These are phyloP conservation scores for Drosophila kuntzei DNA, from an alignment of 2,888 invertebrate species.

Conservation along the genomic window DNA sequence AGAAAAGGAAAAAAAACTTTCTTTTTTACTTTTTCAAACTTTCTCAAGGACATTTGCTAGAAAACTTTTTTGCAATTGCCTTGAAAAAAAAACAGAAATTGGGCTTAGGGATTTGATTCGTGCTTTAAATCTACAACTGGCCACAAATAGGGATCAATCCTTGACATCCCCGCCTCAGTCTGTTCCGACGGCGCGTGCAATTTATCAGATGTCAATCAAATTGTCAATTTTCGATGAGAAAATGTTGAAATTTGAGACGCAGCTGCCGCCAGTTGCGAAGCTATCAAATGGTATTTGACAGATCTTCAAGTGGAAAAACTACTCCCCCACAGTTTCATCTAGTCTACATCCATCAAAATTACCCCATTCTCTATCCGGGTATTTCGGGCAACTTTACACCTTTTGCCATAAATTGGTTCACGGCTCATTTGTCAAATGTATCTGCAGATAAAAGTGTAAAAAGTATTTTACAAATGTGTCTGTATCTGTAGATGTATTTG, in stretches of 20 bases:
- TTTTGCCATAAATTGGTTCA: constrained; percentile 51
- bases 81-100: constrained; percentile 21
- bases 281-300: constrained; percentile 69
- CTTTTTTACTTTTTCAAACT: constrained; percentile 10
- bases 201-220: constrained; percentile 82
- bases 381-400: constrained; percentile 51
- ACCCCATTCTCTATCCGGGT: constrained; percentile 16
- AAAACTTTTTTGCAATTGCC: constrained; percentile 12
- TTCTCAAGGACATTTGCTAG: constrained; percentile 55
- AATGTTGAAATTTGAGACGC: constrained; percentile 49
- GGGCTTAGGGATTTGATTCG: constrained; percentile 24
- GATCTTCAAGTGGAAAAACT: constrained; percentile 53
- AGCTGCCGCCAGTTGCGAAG: constrained; percentile 55
- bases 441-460: constrained; percentile 33
- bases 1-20: constrained; percentile 35
- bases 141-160: constrained; percentile 26
- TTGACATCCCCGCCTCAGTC: constrained; percentile 9
- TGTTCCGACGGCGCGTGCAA: constrained; percentile 44
- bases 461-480: constrained; percentile 31
- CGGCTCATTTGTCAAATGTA: constrained; percentile 65
- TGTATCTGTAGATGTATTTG: constrained; percentile 6
- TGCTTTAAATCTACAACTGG: constrained; percentile 5
- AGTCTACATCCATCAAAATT: constrained; percentile 66
- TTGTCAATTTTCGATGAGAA: constrained; percentile 72
- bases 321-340: constrained; percentile 22